Evolutionary conservation across 1,140 invertebrate genomes (phyloP), one percentile per base, ranked within the genome.

Genomic region (Drosophila guanche): DNA sequence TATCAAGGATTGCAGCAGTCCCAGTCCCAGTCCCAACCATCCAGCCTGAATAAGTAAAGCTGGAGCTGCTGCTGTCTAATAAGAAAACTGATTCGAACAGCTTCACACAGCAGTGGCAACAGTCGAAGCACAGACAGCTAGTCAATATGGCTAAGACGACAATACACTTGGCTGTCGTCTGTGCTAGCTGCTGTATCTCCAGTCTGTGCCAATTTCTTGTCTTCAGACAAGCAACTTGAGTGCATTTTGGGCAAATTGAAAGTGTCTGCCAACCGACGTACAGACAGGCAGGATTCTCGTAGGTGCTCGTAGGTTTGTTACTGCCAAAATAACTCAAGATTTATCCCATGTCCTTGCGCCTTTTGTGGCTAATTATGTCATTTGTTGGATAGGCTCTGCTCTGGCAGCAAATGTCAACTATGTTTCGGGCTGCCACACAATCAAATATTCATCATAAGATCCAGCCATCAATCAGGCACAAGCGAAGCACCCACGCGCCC

Each of bases 281-380:
- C 16, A 20, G 16, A 1, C 16, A 20, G 16, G 16, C 16, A 20
- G 16, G 16, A 20, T 20, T 20, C 16, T 20, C 16, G 16, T 20
- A 20, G 16, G 16, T 20, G 0, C 16, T 20, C 16, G 16, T 20
- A 20, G 16, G 16, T 20, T 20, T 20, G 33, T 54, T 43, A 55
- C 58, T 73, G 59, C 40, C 59, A 69, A 71, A 71, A 71, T 60
- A 71, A 48, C 70, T 52, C 70, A 57, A 57, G 70, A 73, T 25
- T 16, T 67, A 29, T 10, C 5, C 55, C 7, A 43, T 55, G 59
- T 63, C 48, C 29, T 29, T 41, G 51, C 40, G 59, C 22, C 70
- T 53, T 74, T 55, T 74, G 69, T 65, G 70, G 69, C 70, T 74
- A 74, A 74, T 74, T 74, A 74, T 74, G 70, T 51, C 70, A 74